Percentiles rank a stretch among this genome's conserved stretches.
phyloP scores from a whole-genome alignment of 1,140 invertebrate species.

The Magallana gigas region DNA sequence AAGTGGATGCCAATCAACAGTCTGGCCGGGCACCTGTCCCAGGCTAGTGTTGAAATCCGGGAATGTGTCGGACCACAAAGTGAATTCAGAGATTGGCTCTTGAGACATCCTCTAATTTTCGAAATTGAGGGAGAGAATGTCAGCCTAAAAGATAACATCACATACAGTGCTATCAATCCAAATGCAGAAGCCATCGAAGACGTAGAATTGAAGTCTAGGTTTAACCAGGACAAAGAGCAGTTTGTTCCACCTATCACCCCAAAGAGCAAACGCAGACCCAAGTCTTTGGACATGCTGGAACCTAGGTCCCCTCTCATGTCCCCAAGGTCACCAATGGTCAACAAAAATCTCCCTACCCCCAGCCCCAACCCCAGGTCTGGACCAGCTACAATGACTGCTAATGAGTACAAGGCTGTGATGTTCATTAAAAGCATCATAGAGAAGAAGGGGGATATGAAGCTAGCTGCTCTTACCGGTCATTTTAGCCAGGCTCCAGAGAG shows the following conservation, averaged over 20 bases:
- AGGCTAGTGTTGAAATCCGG: slow-evolving; percentile 77
- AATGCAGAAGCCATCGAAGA: slow-evolving; percentile 69
- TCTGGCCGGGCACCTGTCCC: slow-evolving; percentile 79
- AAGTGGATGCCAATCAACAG: slow-evolving; percentile 79
- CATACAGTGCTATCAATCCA: slow-evolving; percentile 73
- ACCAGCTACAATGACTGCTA: slow-evolving; percentile 78
- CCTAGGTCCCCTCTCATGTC: slow-evolving; percentile 48
- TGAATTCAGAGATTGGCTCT: slow-evolving; percentile 78
- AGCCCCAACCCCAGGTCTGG: slow-evolving; percentile 68
- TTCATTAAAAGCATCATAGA: slow-evolving; percentile 78
- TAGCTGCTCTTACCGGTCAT: slow-evolving; percentile 74
- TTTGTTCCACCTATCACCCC: slow-evolving; percentile 61
- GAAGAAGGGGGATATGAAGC: slow-evolving; percentile 77
- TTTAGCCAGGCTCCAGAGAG: slow-evolving; percentile 77
- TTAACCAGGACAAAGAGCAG: slow-evolving; percentile 53
- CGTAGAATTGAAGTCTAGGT: slow-evolving; percentile 57
- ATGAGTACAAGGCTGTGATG: slow-evolving; percentile 79
- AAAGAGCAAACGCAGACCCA: slow-evolving; percentile 72
- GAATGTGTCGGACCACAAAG: slow-evolving; percentile 80
- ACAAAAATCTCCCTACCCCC: slow-evolving; percentile 58
- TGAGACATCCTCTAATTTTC: slow-evolving; percentile 79
- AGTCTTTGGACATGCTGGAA: slow-evolving; percentile 70
- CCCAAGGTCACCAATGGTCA: slow-evolving; percentile 54
- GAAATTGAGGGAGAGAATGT: slow-evolving; percentile 78
- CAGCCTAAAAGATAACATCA: slow-evolving; percentile 76